phyloP scores from a whole-genome alignment of 2,797 vertebrate genomes.

The Sebastes ruberrimus region DNA sequence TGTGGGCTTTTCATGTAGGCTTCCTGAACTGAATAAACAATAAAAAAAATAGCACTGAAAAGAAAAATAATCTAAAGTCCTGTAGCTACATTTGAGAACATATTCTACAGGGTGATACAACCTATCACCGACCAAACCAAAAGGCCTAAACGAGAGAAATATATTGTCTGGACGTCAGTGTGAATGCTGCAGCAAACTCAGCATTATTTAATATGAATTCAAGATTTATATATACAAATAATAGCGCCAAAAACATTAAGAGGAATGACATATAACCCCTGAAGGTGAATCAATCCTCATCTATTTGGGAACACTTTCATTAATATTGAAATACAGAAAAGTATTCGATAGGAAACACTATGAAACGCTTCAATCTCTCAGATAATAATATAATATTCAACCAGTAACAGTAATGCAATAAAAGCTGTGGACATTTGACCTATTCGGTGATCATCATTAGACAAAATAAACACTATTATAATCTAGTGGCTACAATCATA shows the following conservation, averaged over 20 bases:
- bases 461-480: background rate
- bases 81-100: background rate
- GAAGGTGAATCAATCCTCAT: background rate
- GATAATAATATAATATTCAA: background rate
- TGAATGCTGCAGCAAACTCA: background rate
- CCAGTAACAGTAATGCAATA: background rate
- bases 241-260: background rate
- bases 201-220: background rate
- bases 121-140: background rate
- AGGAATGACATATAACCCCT: background rate
- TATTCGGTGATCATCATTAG: no score
- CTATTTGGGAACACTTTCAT: background rate
- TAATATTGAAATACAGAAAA: background rate
- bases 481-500: background rate
- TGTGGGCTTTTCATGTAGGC: background rate
- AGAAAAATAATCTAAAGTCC: background rate
- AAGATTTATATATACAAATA: background rate
- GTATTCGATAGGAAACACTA: background rate
- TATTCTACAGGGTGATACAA: fast-evolving
- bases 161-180: background rate
- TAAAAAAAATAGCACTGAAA: background rate
- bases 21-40: background rate
- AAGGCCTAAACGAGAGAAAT: background rate
- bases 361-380: background rate
- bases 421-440: background rate